Conservation (phyloP, 2,888 invertebrate genomes). For the Cheilosia soror region DNA sequence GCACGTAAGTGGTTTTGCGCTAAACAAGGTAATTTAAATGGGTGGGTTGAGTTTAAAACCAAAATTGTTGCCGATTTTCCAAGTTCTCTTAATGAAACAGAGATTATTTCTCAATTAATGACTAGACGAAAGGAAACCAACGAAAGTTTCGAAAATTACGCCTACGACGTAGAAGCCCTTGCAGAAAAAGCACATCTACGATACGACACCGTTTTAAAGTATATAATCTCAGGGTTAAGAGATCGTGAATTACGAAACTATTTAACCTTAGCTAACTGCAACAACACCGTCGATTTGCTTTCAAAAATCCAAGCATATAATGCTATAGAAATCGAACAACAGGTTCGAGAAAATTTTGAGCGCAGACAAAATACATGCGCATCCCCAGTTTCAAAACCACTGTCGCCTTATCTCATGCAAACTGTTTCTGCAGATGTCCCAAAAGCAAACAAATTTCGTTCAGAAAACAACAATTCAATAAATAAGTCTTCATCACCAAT, state of each 20-base stretch:
- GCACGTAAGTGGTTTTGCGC: neutral
- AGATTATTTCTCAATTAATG: conserved; percentile 11
- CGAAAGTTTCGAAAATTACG: conserved; percentile 37
- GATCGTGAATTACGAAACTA: conserved; percentile 6
- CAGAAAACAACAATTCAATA: neutral
- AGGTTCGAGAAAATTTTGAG: conserved; percentile 7
- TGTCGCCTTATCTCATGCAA: neutral
- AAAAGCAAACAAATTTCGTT: conserved; percentile 3
- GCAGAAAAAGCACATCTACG: conserved; percentile 7
- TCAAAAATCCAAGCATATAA: conserved; percentile 7
- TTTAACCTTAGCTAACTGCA: neutral
- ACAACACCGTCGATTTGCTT: conserved; percentile 1
- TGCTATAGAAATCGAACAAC: neutral
- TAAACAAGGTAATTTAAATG: conserved; percentile 2
- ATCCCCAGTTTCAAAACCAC: neutral
- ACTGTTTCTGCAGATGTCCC: neutral
- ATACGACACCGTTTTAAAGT: conserved; percentile 17
- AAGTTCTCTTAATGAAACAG: neutral
- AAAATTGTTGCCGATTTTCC: conserved; percentile 19
- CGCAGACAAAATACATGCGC: neutral
- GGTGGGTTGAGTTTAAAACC: conserved; percentile 18
- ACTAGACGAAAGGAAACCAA: conserved; percentile 15
- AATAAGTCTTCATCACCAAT: neutral
- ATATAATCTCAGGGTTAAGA: conserved; percentile 25
- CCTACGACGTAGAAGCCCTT: conserved; percentile 3